Base-by-base conservation (phyloP, 2,888 invertebrate genomes). In the Habroteleia sp. region DNA sequence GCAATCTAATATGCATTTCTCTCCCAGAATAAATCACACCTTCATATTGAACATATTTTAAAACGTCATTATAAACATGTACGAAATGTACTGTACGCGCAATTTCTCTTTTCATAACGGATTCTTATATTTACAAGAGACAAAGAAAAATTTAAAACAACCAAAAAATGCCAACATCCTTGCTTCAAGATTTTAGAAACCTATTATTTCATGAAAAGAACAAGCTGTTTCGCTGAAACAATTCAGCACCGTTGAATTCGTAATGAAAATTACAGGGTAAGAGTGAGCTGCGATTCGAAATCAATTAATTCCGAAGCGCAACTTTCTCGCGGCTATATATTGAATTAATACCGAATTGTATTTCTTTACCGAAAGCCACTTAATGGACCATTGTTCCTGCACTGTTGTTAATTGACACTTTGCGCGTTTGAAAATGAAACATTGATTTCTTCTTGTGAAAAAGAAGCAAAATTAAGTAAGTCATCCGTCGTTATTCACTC, bases 401-500 rank as follows among this genome's bases (percentile, higher is more conserved):
- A 25, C 7, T 5, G 1, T 3, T 25, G 3, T 6, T 3, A 25
- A 25, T 33, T 11, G 13, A 10, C 33, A 33, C 10, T 11, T 33
- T 10, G 33, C 13, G 10, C 33, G 13, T 33, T 10, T 13, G 11
- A 10, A 33, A 33, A 33, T 33, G 33, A 10, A 4, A 33, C 8
- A 29, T 29, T 8, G 29, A 46, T 42, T 7, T 42, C 13, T 42
- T 7, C 33, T 11, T 14, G 39, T 17, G 13, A 39, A 54, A 54
- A 35, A 35, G 13, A 13, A 5, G 23, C n/a, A 11, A 20, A 14
- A 39, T 17, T 58, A 44, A 48, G 37, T 48, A 48, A 37, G 62
- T 62, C 27, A 48, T 48, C 39, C 48, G 29, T 10, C n/a, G 44
- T 44, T 46, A 25, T 44, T 46, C 16, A 35, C 37, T 60, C 20